Evolutionary conservation across 2,797 vertebrate genomes (phyloP).

Genomic region (Pipistrellus pipistrellus): DNA sequence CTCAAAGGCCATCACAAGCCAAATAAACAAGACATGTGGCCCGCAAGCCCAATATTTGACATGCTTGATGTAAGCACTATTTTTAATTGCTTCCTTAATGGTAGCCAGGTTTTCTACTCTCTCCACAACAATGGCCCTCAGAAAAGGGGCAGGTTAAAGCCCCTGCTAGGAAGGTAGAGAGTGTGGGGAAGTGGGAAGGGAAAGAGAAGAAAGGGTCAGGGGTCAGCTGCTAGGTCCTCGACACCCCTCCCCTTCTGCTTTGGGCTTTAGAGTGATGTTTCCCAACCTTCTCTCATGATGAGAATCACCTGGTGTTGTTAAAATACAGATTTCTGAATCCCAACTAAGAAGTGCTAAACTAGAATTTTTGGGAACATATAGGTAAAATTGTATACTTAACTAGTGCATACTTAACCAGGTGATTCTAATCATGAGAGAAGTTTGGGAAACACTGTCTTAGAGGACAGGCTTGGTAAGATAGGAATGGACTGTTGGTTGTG

Average conservation of each 20-base stretch:
- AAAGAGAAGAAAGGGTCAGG: background rate
- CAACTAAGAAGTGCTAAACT: no score
- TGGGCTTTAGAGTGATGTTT: background rate
- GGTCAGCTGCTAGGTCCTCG: background rate
- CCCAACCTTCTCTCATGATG: no score
- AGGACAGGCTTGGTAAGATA: background rate
- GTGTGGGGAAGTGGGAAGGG: background rate
- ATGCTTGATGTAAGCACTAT: background rate
- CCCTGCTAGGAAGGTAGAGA: background rate
- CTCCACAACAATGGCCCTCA: background rate
- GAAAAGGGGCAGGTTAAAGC: background rate
- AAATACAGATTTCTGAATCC: no score
- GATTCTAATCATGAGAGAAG: no score
- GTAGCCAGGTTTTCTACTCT: background rate
- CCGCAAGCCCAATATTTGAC: fast-evolving
- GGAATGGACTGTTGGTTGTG: background rate
- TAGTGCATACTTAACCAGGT: no score
- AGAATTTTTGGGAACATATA: no score
- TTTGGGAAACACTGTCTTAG: background rate
- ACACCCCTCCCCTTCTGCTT: background rate
- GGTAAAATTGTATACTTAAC: no score
- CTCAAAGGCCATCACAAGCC: no score
- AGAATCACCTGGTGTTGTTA: no score
- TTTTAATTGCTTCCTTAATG: background rate
- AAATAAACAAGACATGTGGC: no score